Base-by-base conservation (phyloP, 2,113 vertebrate genomes). In the Scytalopus superciliaris region DNA sequence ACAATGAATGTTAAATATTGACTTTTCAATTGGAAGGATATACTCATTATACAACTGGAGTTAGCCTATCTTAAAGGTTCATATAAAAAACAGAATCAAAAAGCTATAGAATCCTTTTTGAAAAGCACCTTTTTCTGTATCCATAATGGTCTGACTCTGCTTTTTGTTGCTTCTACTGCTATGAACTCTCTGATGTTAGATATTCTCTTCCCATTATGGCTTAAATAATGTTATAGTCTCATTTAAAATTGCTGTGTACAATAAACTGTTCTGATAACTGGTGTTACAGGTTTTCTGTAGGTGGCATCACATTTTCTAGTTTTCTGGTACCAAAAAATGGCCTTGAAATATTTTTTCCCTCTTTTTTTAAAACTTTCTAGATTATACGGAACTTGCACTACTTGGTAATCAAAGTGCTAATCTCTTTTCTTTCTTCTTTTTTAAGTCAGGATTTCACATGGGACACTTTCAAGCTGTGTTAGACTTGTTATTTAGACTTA, bases 21-120 rank as follows among this genome's bases (percentile, higher is more conserved):
- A 97, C 85, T 97, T 97, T 83, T 80, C 68, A 95, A 53, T 67
- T 92, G 95, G 50, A 86, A 82, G 82, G 81, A 66, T 63, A 70
- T 67, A 94, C 87, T 94, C 85, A 64, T 95, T 94, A 84, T 85
- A 50, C 81, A 93, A 4, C 56, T 50, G 35, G 92, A 96, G 96
- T 94, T 93, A 93, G 56, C 40, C 68, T 82, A 28, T 40, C 82
- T 91, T 93, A 93, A 72, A 91, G 39, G 33, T 67, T 74, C 28
- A 24, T 74, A 23, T 79, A 63, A 59, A 83, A 91, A 89, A 44
- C 28, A 83, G 56, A 86, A 73, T 22, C 52, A 92, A 85, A 87
- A 84, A 84, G 45, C 52, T 92, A 10, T 52, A 79, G 52, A 53
- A 73, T 92, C 96, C 56, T 21, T 68, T 79, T 90, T 70, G 80